phyloP scores from a whole-genome alignment of 2,113 vertebrate species.

The Stigmatopora argus region DNA sequence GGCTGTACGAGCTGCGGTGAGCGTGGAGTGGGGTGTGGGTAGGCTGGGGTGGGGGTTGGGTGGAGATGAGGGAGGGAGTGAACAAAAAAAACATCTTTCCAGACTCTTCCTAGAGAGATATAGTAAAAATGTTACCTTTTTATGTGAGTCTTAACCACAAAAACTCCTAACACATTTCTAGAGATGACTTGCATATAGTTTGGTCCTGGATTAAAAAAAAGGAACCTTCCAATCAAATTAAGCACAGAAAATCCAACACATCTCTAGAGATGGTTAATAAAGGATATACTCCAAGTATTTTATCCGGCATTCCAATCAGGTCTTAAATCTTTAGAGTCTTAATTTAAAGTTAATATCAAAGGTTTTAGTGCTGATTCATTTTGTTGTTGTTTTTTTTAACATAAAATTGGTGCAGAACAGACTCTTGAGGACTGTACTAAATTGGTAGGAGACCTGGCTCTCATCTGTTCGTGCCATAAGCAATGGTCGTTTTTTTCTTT shows the following conservation, averaged over 20 bases:
- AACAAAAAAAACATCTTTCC: constrained; percentile 61
- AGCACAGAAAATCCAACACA: background rate
- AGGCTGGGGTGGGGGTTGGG: constrained; percentile 28
- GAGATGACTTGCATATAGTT: constrained; percentile 3
- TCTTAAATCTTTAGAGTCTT: no score
- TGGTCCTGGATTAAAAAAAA: background rate
- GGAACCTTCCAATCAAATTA: background rate
- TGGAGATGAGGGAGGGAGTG: constrained; percentile 40
- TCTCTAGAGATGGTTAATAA: no score
- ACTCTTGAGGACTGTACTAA: background rate
- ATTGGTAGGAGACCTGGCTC: background rate
- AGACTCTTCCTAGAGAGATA: constrained; percentile 42
- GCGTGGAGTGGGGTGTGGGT: constrained; percentile 18
- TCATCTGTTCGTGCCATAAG: constrained; percentile 34
- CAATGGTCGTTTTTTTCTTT: constrained; percentile 20
- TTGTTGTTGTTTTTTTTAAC: background rate
- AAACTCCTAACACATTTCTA: background rate
- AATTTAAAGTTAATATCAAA: background rate
- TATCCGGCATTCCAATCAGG: no score
- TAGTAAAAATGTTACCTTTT: constrained; percentile 18
- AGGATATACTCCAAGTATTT: no score
- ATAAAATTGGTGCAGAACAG: background rate
- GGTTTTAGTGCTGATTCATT: background rate
- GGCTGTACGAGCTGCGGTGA: constrained; percentile 25
- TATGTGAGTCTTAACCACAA: background rate